Conservation (phyloP, 2,113 vertebrate species). For the Brachionichthys hirsutus region DNA sequence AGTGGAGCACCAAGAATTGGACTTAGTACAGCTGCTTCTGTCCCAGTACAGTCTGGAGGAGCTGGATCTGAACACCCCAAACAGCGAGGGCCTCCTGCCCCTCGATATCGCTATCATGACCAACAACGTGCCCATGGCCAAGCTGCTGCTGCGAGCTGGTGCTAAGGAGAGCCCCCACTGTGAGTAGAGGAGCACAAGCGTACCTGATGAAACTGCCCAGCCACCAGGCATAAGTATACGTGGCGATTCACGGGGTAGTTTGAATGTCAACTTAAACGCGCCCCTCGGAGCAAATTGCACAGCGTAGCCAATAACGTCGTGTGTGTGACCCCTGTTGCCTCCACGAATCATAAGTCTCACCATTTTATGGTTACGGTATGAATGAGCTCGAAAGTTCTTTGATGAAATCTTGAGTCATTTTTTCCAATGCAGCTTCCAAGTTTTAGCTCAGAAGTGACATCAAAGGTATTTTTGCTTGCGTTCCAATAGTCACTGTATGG, state of each 20-base stretch:
- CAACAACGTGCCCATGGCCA: slow-evolving; percentile 89
- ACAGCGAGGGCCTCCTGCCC: slow-evolving; percentile 89
- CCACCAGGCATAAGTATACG: too few relatives aligned
- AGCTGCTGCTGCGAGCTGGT: slow-evolving; percentile 83
- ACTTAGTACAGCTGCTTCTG: slow-evolving; percentile 85
- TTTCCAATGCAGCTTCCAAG: not conserved
- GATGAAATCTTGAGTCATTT: slow-evolving; percentile 12
- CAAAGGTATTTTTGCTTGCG: too few relatives aligned
- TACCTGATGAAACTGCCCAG: too few relatives aligned
- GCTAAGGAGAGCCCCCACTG: slow-evolving; percentile 92
- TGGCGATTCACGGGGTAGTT: too few relatives aligned
- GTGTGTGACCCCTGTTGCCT: not conserved
- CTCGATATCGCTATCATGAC: slow-evolving; percentile 93
- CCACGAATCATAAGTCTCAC: slow-evolving; percentile 11
- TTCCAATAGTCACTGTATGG: not conserved
- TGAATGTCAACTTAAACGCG: too few relatives aligned
- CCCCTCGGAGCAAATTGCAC: too few relatives aligned
- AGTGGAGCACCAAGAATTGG: slow-evolving; percentile 88
- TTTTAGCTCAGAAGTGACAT: not conserved
- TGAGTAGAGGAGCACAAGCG: slow-evolving; percentile 72
- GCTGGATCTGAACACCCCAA: slow-evolving; percentile 91
- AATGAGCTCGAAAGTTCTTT: not conserved
- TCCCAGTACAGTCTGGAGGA: slow-evolving; percentile 88
- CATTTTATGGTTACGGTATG: not conserved
- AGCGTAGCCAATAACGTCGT: too few relatives aligned